A percentile compares a stretch with the other conserved stretches of the same genome.
phyloP scores from a whole-genome alignment of 2,888 invertebrate genomes.

The Ichneumoninae sp. region DNA sequence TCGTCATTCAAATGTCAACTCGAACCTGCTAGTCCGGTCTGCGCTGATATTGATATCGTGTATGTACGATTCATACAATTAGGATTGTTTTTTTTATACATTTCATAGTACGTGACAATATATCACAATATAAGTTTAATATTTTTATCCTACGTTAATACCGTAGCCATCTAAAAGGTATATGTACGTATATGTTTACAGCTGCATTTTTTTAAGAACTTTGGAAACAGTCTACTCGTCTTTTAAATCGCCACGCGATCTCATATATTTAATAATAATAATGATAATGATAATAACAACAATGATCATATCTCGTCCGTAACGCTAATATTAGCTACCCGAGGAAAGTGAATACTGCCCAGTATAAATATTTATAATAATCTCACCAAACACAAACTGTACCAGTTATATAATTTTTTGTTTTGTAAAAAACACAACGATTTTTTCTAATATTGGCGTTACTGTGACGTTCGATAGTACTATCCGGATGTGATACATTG shows the following conservation, averaged over 20 bases:
- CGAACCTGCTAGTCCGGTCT: slow-evolving; percentile 25
- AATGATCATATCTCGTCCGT: not conserved
- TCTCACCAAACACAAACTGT: not conserved
- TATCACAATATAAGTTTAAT: slow-evolving; percentile 7
- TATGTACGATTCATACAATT: slow-evolving; percentile 33
- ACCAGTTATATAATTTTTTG: not conserved
- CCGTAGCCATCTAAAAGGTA: slow-evolving; percentile 15
- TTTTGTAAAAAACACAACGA: not conserved
- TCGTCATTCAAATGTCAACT: slow-evolving; percentile 1
- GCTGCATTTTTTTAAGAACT: slow-evolving; percentile 23
- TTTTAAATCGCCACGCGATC: slow-evolving; percentile 2
- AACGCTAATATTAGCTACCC: not conserved
- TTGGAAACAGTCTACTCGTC: slow-evolving; percentile 12
- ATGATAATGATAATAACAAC: not conserved
- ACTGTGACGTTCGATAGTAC: not conserved
- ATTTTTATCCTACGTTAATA: slow-evolving; percentile 3
- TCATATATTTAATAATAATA: slow-evolving; percentile 9
- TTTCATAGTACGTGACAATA: slow-evolving; percentile 13
- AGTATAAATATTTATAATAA: not conserved
- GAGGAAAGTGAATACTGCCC: not conserved
- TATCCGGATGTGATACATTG: not conserved
- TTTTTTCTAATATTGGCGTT: not conserved
- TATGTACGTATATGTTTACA: not conserved
- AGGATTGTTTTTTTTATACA: not conserved
- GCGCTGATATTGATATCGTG: slow-evolving; percentile 39